These are phyloP conservation scores for Merops nubicus DNA, from an alignment of 2,113 vertebrate species.

Conservation along the genomic window DNA sequence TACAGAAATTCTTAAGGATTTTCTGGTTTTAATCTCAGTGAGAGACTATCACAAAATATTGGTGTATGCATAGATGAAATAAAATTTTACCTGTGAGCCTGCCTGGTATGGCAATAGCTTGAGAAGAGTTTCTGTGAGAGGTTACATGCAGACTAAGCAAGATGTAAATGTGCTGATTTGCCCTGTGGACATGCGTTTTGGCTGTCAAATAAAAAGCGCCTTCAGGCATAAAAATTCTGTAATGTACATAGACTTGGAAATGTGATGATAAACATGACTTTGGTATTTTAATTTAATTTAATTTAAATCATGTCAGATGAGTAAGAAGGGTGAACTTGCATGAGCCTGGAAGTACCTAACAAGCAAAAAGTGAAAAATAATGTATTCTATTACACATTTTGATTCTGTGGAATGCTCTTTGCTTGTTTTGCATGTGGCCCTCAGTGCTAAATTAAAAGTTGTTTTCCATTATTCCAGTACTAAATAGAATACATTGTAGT, in stretches of 20 bases:
- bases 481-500: neutral
- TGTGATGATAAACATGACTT: neutral
- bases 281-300: neutral
- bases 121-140: neutral
- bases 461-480: neutral
- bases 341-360: neutral
- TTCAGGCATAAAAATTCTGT: neutral
- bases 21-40: constrained; percentile 58
- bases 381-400: neutral
- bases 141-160: neutral
- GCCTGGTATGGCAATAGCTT: neutral
- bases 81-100: neutral
- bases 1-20: constrained; percentile 44
- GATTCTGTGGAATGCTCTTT: neutral
- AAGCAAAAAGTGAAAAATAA: neutral
- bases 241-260: neutral
- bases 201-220: neutral
- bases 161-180: neutral
- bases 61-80: neutral
- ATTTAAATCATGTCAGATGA: neutral
- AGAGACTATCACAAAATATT: constrained; percentile 9
- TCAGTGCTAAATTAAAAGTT: neutral
- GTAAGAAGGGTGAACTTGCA: neutral
- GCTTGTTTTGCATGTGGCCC: neutral
- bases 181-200: neutral